Base-by-base conservation (phyloP, 1,140 invertebrate genomes). In the Trichomalopsis sarcophagae region DNA sequence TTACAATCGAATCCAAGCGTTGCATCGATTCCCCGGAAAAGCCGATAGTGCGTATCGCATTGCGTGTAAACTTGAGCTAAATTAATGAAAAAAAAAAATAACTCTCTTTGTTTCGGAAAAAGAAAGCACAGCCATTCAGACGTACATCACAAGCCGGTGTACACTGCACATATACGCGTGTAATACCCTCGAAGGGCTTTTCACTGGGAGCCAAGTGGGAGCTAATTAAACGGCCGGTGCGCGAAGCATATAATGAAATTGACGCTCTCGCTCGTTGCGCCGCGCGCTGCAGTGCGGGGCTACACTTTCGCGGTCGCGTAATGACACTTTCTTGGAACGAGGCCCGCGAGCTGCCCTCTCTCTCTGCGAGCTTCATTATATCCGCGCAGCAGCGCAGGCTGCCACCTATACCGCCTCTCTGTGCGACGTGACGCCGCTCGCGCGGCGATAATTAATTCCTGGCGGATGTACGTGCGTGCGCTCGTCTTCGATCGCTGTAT, bases 251-350 rank as follows among this genome's bases (percentile, higher is more conserved):
- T 76, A 76, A 76, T 50, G 55, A 36, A 77, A 83, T 77, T 50
- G 74, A 69, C 40, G 75, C 5, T 30, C 36, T 55, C 21, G 50
- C 36, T 17, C 17, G 44, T 44, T 5, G 50, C 50, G 27, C 2
- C 13, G 76, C 9, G 1, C 27, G 76, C 9, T 50, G 23, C 14
- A 78, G 75, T 36, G 33, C 33, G 33, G 33, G 66, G 62, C 21
- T 14, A 62, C 30, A 84, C 66, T 84, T 73, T 50, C 50, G 55
- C 71, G 14, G 55, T 44, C 23, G 55, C 55, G 55, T 77, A 83
- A 83, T 79, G 82, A 30, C 76, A 50, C 66, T 79, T 84, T 79
- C 82, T 79, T 62, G 74, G 36, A 68, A n/a, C 69, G 44, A 62
- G 68, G 79, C 74, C 69, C 68, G 75, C 68, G 17, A n/a, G 7